Evolutionary conservation across 2,113 vertebrate species (phyloP).

Genomic region (Hippocampus barbouri): DNA sequence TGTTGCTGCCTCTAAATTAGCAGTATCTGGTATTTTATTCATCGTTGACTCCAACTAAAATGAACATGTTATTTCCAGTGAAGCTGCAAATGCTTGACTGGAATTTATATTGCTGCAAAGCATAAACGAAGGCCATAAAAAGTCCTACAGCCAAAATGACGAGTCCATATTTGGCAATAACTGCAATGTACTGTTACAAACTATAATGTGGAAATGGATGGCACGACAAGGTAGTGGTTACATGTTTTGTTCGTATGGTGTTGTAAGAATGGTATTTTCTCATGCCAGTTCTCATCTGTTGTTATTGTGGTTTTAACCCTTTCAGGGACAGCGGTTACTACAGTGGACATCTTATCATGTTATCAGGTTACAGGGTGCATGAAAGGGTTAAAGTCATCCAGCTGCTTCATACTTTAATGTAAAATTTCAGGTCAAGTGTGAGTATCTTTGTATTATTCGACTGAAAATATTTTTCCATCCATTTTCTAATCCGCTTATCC

Average conservation of each 20-base stretch:
- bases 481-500: too few relatives aligned
- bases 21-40: conserved; percentile 7
- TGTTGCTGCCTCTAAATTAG: background rate
- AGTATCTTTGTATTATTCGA: background rate
- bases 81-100: conserved; percentile 30
- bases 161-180: conserved; percentile 1
- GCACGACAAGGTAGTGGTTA: conserved; percentile 23
- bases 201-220: background rate
- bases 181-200: background rate
- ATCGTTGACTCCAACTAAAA: conserved; percentile 33
- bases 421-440: background rate
- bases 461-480: background rate
- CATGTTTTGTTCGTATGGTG: conserved; percentile 17
- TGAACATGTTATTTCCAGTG: background rate
- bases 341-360: too few relatives aligned
- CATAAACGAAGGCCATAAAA: background rate
- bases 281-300: background rate
- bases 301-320: background rate
- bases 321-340: too few relatives aligned
- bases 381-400: background rate
- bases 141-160: background rate
- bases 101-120: conserved; percentile 14
- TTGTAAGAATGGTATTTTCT: background rate
- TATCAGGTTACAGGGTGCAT: too few relatives aligned
- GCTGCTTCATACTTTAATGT: background rate